These are phyloP conservation scores for Notocelia uddmanniana DNA, from an alignment of 2,888 invertebrate genomes.

Conservation along the genomic window DNA sequence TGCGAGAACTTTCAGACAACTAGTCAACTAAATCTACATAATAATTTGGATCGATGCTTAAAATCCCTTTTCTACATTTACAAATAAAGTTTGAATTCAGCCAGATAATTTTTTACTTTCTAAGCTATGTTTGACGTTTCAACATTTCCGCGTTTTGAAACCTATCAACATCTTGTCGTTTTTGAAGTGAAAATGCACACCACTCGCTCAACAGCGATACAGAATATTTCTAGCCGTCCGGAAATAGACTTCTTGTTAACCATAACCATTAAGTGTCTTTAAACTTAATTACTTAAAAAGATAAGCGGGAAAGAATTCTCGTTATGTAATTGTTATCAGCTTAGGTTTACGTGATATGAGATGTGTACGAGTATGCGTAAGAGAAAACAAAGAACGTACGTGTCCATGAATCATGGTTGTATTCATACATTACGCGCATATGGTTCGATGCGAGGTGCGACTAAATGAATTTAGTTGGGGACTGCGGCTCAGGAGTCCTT, in stretches of 20 bases:
- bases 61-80: neutral
- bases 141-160: slow-evolving; percentile 41
- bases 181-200: slow-evolving; percentile 29
- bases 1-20: neutral
- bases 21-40: neutral
- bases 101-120: slow-evolving; percentile 27
- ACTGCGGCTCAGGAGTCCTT: neutral
- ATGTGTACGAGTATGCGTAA: slow-evolving; percentile 25
- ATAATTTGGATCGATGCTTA: neutral
- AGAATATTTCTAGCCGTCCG: slow-evolving; percentile 19
- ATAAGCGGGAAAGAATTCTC: slow-evolving; percentile 40
- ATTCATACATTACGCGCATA: slow-evolving; percentile 26
- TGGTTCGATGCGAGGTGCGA: no score
- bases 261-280: slow-evolving; percentile 30
- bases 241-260: slow-evolving; percentile 35
- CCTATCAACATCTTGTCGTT: slow-evolving; percentile 38
- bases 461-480: slow-evolving; percentile 7
- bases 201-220: slow-evolving; percentile 6
- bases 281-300: slow-evolving; percentile 30
- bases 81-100: neutral
- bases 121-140: slow-evolving; percentile 32
- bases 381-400: slow-evolving; percentile 36
- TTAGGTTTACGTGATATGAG: slow-evolving; percentile 37
- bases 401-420: slow-evolving; percentile 31
- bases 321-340: slow-evolving; percentile 34